Conservation (phyloP, 2,888 invertebrate species). For the Stenoptilia bipunctidactyla region DNA sequence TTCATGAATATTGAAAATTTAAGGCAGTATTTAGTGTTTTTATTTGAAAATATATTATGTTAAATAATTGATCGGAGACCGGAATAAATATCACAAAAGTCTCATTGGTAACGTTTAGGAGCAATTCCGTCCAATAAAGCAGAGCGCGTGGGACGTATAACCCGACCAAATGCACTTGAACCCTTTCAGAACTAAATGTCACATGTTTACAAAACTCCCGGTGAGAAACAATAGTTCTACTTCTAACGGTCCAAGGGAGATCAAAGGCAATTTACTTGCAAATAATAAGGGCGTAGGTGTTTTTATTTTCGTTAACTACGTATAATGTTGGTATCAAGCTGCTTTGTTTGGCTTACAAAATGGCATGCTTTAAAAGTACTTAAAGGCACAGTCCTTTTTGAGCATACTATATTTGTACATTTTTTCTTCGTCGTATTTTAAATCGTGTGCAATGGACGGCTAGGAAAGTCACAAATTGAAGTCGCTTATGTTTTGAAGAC, state of each 20-base stretch:
- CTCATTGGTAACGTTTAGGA: conserved; percentile 67
- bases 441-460: too few species aligned
- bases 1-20: too few species aligned
- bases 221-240: conserved; percentile 17
- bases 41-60: too few species aligned
- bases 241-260: conserved; percentile 25
- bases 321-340: too few species aligned
- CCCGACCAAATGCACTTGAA: conserved; percentile 33
- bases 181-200: conserved; percentile 20
- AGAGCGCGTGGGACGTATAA: conserved; percentile 49
- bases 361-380: too few species aligned
- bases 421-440: too few species aligned
- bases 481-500: too few species aligned
- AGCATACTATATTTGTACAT: too few species aligned
- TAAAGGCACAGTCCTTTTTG: too few species aligned
- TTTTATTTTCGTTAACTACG: conserved; percentile 19
- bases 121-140: conserved; percentile 66
- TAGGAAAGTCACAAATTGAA: too few species aligned
- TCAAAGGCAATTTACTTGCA: conserved; percentile 38
- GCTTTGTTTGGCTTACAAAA: too few species aligned
- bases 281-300: conserved; percentile 44
- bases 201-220: conserved; percentile 13
- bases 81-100: conserved; percentile 29
- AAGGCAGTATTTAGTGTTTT: too few species aligned
- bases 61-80: neutral